phyloP scores from a whole-genome alignment of 2,888 invertebrate species.

The Melipona bicolor region DNA sequence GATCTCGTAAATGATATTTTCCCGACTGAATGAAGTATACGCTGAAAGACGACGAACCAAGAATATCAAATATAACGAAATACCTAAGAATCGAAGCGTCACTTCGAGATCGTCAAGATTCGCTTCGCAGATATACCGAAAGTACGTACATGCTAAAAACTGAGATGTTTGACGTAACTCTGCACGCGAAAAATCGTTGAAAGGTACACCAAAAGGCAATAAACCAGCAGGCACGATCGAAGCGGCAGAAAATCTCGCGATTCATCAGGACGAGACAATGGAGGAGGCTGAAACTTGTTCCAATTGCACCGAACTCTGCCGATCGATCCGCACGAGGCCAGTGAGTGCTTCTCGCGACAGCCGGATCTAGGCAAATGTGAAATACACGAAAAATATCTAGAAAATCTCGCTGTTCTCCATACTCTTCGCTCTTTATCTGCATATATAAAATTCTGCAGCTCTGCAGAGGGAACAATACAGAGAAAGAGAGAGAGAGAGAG shows the following conservation, averaged over 20 bases:
- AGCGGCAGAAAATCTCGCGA: too few relatives aligned
- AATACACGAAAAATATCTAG: not conserved
- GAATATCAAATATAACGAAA: not conserved
- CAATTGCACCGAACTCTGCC: not conserved
- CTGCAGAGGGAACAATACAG: too few relatives aligned
- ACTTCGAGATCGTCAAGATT: too few relatives aligned
- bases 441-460: not conserved
- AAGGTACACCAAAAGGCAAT: too few relatives aligned
- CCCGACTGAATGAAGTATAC: not conserved
- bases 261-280: not conserved
- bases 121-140: too few relatives aligned
- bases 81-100: too few relatives aligned
- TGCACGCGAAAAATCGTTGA: too few relatives aligned
- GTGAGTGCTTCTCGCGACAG: not conserved
- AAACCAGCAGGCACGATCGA: too few relatives aligned
- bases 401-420: not conserved
- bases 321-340: constrained; percentile 12
- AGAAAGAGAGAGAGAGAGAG: too few relatives aligned
- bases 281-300: not conserved
- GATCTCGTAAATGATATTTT: not conserved
- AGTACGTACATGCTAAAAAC: too few relatives aligned
- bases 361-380: not conserved
- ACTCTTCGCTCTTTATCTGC: not conserved
- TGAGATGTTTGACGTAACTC: too few relatives aligned
- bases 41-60: not conserved